Conservation (phyloP, 2,113 vertebrate genomes). For the Pterocles burchelli region DNA sequence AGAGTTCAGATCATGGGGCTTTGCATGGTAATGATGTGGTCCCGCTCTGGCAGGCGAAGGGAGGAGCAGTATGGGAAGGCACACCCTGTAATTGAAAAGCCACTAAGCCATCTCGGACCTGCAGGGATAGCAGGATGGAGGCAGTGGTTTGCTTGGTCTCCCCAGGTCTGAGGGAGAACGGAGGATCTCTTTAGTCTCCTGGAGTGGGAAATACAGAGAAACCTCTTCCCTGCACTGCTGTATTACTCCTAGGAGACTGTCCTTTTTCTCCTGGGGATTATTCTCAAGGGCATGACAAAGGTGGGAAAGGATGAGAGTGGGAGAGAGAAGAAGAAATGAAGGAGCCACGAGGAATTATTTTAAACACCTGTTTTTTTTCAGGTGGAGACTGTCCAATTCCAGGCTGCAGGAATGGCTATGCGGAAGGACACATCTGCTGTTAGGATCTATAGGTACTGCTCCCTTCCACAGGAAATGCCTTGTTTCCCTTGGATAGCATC, state of each 20-base stretch:
- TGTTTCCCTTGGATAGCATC: neutral
- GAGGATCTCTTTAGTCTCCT: neutral
- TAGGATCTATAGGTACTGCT: neutral
- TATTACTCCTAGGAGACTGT: neutral
- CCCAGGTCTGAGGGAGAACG: neutral
- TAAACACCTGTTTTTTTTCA: neutral
- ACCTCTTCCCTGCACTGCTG: accelerated
- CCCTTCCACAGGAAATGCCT: neutral
- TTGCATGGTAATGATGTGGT: slow-evolving; percentile 9
- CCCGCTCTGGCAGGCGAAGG: neutral
- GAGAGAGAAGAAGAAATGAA: neutral
- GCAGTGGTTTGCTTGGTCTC: slow-evolving; percentile 18
- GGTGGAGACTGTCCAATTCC: neutral
- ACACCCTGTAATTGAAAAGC: slow-evolving; percentile 45
- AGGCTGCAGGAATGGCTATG: neutral
- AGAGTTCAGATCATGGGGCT: neutral
- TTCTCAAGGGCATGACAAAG: neutral
- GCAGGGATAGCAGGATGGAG: slow-evolving; percentile 32
- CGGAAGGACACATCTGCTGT: neutral
- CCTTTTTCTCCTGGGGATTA: neutral
- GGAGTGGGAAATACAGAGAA: neutral
- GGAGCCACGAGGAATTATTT: neutral
- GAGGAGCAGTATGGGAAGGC: neutral
- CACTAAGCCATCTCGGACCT: neutral
- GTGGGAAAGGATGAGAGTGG: neutral